Conservation (phyloP, 1,140 invertebrate species). For the Monomorium pharaonis region DNA sequence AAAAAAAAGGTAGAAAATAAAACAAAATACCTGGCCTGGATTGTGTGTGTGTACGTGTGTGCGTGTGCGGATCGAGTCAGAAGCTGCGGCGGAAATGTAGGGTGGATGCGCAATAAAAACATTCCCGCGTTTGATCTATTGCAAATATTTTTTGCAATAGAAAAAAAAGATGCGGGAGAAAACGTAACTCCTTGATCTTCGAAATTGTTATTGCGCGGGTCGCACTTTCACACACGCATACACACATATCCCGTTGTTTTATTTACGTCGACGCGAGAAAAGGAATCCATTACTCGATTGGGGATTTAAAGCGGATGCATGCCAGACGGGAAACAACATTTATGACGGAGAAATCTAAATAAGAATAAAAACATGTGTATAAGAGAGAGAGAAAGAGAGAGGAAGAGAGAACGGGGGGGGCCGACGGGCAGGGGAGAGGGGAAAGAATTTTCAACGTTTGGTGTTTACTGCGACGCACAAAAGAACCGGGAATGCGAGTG, state of each 20-base stretch:
- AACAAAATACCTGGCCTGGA: constrained; percentile 4
- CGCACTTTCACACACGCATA: not conserved
- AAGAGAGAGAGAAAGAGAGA: too few species aligned
- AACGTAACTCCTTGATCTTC: constrained; percentile 47
- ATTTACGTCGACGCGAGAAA: constrained; percentile 38
- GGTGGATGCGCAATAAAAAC: constrained; percentile 54
- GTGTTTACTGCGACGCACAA: constrained; percentile 42
- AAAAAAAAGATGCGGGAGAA: constrained; percentile 2
- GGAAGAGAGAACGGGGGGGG: too few species aligned
- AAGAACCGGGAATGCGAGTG: constrained; percentile 48
- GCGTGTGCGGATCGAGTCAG: constrained; percentile 29
- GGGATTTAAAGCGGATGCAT: constrained; percentile 41
- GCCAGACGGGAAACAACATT: constrained; percentile 40
- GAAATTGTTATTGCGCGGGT: constrained; percentile 48
- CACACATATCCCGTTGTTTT: not conserved
- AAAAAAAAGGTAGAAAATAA: constrained; percentile 37
- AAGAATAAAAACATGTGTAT: constrained; percentile 24
- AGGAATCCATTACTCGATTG: constrained; percentile 54
- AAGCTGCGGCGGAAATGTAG: constrained; percentile 57
- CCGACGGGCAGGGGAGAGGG: too few species aligned
- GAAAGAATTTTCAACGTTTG: constrained; percentile 41
- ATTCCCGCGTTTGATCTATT: constrained; percentile 57
- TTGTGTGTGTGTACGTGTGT: not conserved
- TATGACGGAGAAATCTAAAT: constrained; percentile 34
- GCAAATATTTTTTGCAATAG: constrained; percentile 49